Conservation (phyloP, 2,113 vertebrate genomes). For the Oceanodroma tethys region DNA sequence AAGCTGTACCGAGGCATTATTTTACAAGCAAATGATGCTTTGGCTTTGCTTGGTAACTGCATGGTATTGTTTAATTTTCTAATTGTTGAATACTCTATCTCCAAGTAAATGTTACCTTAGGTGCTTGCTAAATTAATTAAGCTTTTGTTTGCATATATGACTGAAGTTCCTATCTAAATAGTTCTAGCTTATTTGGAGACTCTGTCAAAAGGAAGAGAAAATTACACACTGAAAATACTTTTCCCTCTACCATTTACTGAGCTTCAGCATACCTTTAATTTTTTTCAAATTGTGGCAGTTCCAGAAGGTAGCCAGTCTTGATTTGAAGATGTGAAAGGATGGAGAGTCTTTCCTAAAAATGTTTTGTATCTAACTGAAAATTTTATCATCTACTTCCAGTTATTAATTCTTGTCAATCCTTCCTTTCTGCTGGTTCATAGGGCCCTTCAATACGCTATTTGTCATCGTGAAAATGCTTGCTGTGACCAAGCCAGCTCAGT, state of each 20-base stretch:
- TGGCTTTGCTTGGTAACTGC: neutral
- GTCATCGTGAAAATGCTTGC: neutral
- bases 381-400: neutral
- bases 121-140: neutral
- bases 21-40: neutral
- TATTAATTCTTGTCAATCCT: neutral
- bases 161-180: neutral
- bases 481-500: neutral
- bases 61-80: neutral
- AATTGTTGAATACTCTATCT: neutral
- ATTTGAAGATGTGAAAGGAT: neutral
- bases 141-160: neutral
- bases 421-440: neutral
- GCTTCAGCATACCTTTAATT: neutral
- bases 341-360: neutral
- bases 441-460: neutral
- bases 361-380: neutral
- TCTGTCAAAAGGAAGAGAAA: neutral
- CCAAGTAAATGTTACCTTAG: neutral
- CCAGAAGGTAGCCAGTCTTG: neutral
- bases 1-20: neutral
- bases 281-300: neutral
- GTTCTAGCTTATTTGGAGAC: neutral
- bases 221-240: neutral
- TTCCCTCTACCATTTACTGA: neutral